Conservation (phyloP, 2,113 vertebrate genomes). For the Spea bombifrons region DNA sequence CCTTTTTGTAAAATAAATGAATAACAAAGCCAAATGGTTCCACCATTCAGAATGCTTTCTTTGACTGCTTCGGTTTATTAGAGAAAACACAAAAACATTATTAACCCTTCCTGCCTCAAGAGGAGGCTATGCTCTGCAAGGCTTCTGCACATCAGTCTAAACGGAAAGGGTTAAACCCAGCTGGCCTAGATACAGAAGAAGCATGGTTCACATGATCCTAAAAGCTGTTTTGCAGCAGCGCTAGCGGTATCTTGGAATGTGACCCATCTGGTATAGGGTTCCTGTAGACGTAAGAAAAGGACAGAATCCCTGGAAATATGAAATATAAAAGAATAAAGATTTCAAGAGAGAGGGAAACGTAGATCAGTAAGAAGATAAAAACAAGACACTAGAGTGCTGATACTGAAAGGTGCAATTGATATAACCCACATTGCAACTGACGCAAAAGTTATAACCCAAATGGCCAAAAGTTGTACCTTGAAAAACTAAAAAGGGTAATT, state of each 20-base stretch:
- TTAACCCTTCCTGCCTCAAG: too few species aligned
- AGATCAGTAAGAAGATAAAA: neutral
- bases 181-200: neutral
- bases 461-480: too few species aligned
- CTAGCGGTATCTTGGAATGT: constrained; percentile 38
- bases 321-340: constrained; percentile 29
- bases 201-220: neutral
- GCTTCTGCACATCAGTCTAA: neutral
- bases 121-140: too few species aligned
- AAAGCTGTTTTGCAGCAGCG: constrained; percentile 2
- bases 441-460: neutral
- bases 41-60: too few species aligned
- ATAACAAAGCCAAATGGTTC: too few species aligned
- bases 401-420: too few species aligned
- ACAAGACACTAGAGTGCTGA: too few species aligned
- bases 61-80: too few species aligned
- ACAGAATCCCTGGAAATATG: constrained; percentile 41
- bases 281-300: constrained; percentile 41
- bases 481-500: too few species aligned
- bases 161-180: neutral
- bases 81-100: too few species aligned
- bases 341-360: constrained; percentile 6
- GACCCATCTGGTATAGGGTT: constrained; percentile 38
- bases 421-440: too few species aligned
- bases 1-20: too few species aligned